Conservation (phyloP, 2,888 invertebrate species). For the Patella depressa region DNA sequence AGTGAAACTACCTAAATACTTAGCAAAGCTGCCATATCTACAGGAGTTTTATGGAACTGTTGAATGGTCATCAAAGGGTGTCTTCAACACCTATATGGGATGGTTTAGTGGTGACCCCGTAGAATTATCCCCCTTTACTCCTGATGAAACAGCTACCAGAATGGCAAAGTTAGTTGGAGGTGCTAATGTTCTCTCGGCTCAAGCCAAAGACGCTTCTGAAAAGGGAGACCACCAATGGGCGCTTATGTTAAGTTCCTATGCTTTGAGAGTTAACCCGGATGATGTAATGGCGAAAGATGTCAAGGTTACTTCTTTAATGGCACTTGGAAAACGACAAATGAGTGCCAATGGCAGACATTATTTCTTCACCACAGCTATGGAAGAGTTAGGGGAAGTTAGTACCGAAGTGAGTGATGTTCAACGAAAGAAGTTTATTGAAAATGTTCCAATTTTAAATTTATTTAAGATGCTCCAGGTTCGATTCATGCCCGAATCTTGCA, state of each 20-base stretch:
- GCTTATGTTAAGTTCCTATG: slow-evolving; percentile 50
- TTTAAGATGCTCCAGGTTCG: slow-evolving; percentile 43
- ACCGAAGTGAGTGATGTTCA: slow-evolving; percentile 18
- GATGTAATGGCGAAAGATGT: slow-evolving; percentile 44
- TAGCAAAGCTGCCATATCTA: slow-evolving; percentile 52
- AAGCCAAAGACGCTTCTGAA: slow-evolving; percentile 45
- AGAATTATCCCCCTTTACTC: slow-evolving; percentile 48
- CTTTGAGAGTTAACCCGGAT: slow-evolving; percentile 35
- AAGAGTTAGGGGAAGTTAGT: slow-evolving; percentile 43
- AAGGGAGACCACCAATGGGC: slow-evolving; percentile 59
- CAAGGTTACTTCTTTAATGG: slow-evolving; percentile 46
- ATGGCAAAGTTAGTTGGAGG: slow-evolving; percentile 50
- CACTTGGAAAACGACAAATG: slow-evolving; percentile 46
- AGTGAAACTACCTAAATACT: slow-evolving; percentile 50
- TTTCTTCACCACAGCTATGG: slow-evolving; percentile 56
- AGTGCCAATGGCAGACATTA: slow-evolving; percentile 60
- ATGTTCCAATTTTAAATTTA: slow-evolving; percentile 36
- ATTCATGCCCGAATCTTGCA: slow-evolving; percentile 45
- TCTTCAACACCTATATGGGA: slow-evolving; percentile 50
- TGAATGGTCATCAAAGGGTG: slow-evolving; percentile 59
- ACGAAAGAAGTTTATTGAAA: slow-evolving; percentile 23
- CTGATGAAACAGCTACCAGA: slow-evolving; percentile 44
- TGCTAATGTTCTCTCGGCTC: slow-evolving; percentile 31
- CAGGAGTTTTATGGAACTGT: slow-evolving; percentile 63
- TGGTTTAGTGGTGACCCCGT: slow-evolving; percentile 59